Evolutionary conservation across 1,140 invertebrate genomes (phyloP).

Genomic region (Trachymyrmex cornetzi): DNA sequence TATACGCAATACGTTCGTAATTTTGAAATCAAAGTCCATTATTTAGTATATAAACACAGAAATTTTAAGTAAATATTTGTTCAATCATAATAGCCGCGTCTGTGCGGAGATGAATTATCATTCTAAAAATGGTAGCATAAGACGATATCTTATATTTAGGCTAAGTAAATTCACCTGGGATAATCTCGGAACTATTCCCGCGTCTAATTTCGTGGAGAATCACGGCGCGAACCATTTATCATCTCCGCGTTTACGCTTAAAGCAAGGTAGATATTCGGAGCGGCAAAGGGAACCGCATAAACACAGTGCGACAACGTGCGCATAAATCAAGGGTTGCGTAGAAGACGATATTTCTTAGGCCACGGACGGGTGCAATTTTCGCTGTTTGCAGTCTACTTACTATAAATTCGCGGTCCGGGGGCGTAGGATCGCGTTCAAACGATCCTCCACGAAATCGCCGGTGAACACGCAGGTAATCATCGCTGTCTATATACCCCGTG

Average conservation of each 20-base stretch:
- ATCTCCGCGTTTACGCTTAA: constrained; percentile 60
- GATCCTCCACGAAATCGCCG: constrained; percentile 52
- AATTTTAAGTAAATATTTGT: constrained; percentile 1
- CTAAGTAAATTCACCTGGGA: constrained; percentile 45
- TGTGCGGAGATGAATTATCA: background rate
- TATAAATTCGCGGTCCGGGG: constrained; percentile 49
- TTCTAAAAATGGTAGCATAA: constrained; percentile 14
- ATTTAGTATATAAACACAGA: background rate
- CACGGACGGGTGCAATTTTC: constrained; percentile 62
- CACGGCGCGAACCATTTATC: constrained; percentile 58
- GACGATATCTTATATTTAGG: background rate
- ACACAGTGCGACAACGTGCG: constrained; percentile 55
- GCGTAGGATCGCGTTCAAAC: constrained; percentile 64
- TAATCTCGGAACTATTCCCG: constrained; percentile 42
- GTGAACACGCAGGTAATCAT: constrained; percentile 69
- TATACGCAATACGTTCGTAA: background rate
- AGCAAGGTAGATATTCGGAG: constrained; percentile 53
- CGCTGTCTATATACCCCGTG: constrained; percentile 37
- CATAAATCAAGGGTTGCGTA: constrained; percentile 62
- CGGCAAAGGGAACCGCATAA: constrained; percentile 61
- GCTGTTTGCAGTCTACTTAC: constrained; percentile 62
- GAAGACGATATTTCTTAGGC: constrained; percentile 57
- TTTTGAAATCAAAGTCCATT: background rate
- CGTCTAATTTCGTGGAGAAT: constrained; percentile 57
- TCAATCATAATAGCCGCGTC: background rate